A percentile compares a stretch with the other conserved stretches of the same genome.
These are phyloP conservation scores for Anoura caudifer DNA, from an alignment of 2,113 vertebrate genomes.

Conservation along the genomic window DNA sequence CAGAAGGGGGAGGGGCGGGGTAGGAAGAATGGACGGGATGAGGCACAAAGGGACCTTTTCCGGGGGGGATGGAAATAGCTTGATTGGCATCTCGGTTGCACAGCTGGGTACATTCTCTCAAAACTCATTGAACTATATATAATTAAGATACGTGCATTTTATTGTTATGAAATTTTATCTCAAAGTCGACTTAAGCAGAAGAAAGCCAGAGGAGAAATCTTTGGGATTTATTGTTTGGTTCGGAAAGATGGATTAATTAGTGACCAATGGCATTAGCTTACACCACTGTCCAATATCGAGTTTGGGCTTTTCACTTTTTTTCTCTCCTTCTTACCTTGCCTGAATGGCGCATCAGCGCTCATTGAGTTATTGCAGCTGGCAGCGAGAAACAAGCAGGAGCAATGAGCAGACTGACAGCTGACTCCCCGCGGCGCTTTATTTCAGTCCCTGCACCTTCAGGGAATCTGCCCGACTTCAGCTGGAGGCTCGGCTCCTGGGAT, in stretches of 20 bases:
- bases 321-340: constrained; percentile 1
- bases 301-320: background rate
- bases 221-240: background rate
- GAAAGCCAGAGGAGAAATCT: background rate
- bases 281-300: background rate
- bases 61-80: background rate
- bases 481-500: background rate
- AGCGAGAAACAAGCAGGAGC: constrained; percentile 37
- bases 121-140: background rate
- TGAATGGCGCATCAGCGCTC: constrained; percentile 49
- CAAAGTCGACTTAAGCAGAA: background rate
- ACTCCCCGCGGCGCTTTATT: constrained; percentile 19
- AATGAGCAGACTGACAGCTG: constrained; percentile 30
- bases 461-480: background rate
- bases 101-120: background rate
- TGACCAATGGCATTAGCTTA: background rate
- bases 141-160: background rate
- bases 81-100: background rate
- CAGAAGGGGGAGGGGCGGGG: background rate
- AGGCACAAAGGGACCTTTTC: background rate
- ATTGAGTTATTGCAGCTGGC: constrained; percentile 48
- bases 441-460: constrained; percentile 36
- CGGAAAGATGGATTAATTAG: background rate
- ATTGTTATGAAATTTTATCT: background rate
- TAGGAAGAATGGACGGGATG: background rate